Evolutionary conservation across 2,888 invertebrate species (phyloP), one percentile per base, ranked within the genome.

Genomic region (Plagodis dolabraria): DNA sequence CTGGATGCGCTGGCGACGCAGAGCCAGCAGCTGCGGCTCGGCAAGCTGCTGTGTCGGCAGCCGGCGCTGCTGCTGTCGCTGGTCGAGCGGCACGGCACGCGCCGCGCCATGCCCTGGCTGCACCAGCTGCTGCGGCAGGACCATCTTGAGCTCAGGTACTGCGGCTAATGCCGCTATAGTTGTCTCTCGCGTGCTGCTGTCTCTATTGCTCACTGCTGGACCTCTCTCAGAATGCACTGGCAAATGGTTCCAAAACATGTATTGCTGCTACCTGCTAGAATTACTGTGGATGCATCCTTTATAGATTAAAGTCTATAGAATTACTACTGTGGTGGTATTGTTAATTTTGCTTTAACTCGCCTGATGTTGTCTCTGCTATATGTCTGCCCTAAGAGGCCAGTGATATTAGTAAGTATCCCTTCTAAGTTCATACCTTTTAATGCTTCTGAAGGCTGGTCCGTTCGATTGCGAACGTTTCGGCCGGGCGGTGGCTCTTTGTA

Each of bases 81-180:
- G 63, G 98, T 99, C 83, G 97, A 98, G 74, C 89, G 98, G 33
- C 96, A 97, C 81, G 97, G 97, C 68, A 96, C 98, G 7, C 96
- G 97, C 0, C 97, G 98, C 69, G 98, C 98, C 44, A 98, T 99
- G 98, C 98, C 99, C 5, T 99, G 99, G 99, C 92, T 99, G 64
- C 98, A 98, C 7, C 98, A 98, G 83, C 93, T 99, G 62, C 97
- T 99, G 10, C 96, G 98, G 73, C 97, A 97, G 72, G 97, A 97
- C 68, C 98, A 98, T 78, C 96, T 97, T 0, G 96, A 97, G 12
- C 93, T 97, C 43, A 94, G 92, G 94, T 94, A 71, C 4, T 33
- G 6, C 22, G 12, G 5, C 12, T n/a, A n/a, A n/a, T n/a, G 12
- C 11, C 1, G 7, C 43, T 12, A 33, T 7, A 38, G 80, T 94